Evolutionary conservation across 2,888 invertebrate species (phyloP).

Genomic region (Melitaea athalia): DNA sequence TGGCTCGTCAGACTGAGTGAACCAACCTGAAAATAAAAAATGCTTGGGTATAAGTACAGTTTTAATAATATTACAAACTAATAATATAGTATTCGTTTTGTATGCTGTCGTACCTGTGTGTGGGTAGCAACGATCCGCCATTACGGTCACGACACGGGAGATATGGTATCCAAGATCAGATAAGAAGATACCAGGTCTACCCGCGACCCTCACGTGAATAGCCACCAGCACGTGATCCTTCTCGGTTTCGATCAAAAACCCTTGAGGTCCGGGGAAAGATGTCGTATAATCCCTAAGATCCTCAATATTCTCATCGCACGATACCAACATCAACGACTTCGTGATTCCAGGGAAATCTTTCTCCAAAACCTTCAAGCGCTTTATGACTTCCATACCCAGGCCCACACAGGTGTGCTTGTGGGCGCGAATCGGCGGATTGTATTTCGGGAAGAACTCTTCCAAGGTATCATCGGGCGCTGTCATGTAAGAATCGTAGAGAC

Average conservation of each 20-base stretch:
- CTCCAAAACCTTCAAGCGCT: conserved; percentile 83
- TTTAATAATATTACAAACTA: neutral
- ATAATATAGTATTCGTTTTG: too few relatives aligned
- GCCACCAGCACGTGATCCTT: conserved; percentile 95
- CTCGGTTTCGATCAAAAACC: conserved; percentile 86
- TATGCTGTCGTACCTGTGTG: conserved; percentile 86
- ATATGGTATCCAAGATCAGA: conserved; percentile 96
- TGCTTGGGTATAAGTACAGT: neutral
- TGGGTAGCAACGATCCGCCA: conserved; percentile 93
- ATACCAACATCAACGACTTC: conserved; percentile 88
- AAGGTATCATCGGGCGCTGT: conserved; percentile 86
- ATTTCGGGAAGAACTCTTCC: conserved; percentile 90
- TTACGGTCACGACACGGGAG: conserved; percentile 92
- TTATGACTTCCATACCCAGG: conserved; percentile 91
- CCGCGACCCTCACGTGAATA: conserved; percentile 87
- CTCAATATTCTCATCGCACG: conserved; percentile 93
- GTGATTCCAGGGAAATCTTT: conserved; percentile 86
- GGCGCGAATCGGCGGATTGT: conserved; percentile 91
- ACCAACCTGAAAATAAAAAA: conserved; percentile 84
- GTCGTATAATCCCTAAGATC: conserved; percentile 84
- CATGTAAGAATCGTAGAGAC: conserved; percentile 85
- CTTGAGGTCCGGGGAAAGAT: conserved; percentile 82
- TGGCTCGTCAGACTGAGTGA: conserved; percentile 90
- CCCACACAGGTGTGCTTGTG: conserved; percentile 95
- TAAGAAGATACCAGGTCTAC: conserved; percentile 89